Conservation (phyloP, 2,888 invertebrate genomes). For the Oscheius onirici region DNA sequence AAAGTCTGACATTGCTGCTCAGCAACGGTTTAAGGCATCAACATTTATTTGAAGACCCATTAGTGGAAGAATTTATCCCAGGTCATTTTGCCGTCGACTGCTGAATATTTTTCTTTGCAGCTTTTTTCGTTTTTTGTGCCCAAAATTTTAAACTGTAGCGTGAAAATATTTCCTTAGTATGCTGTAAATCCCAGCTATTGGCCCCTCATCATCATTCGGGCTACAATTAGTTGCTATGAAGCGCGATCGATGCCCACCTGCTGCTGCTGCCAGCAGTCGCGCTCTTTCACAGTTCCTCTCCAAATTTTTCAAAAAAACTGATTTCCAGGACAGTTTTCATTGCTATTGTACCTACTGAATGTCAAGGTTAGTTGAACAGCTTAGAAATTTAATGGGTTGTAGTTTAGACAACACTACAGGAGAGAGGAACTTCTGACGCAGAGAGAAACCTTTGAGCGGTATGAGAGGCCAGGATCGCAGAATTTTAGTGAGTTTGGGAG, state of each 20-base stretch:
- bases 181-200: too few species aligned
- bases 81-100: too few species aligned
- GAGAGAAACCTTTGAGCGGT: slow-evolving; percentile 61
- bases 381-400: neutral
- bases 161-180: too few species aligned
- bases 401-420: neutral
- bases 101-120: too few species aligned
- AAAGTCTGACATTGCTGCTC: too few species aligned
- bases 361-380: neutral
- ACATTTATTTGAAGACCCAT: too few species aligned
- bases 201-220: neutral
- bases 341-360: neutral
- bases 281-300: neutral
- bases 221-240: slow-evolving; percentile 7
- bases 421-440: slow-evolving; percentile 45
- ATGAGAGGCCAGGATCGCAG: slow-evolving; percentile 52
- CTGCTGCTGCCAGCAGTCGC: neutral
- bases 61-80: too few species aligned
- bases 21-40: too few species aligned
- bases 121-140: too few species aligned
- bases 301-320: neutral
- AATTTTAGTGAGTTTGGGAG: neutral
- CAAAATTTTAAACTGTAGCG: too few species aligned
- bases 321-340: neutral
- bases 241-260: slow-evolving; percentile 6